These are phyloP conservation scores for Proisotoma minuta DNA, from an alignment of 2,888 invertebrate species.

Conservation along the genomic window DNA sequence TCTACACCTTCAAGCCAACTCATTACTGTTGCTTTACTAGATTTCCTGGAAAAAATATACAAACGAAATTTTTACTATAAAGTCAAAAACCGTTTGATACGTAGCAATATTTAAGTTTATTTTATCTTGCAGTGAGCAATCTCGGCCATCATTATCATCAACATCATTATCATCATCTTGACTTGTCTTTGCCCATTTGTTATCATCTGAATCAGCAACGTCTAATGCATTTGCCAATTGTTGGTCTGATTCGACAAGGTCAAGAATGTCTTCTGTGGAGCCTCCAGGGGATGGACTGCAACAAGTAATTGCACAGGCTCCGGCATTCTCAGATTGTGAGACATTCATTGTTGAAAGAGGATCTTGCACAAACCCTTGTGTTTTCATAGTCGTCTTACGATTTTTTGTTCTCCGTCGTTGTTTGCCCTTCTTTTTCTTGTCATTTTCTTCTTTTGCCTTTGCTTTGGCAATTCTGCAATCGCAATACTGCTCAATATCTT, in stretches of 20 bases:
- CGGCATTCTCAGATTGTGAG: neutral
- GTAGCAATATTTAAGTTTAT: neutral
- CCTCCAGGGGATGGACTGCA: constrained; percentile 3
- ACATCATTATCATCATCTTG: constrained; percentile 13
- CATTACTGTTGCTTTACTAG: constrained; percentile 28
- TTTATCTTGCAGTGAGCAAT: constrained; percentile 18
- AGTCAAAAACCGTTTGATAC: constrained; percentile 14
- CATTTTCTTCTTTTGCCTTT: constrained; percentile 1
- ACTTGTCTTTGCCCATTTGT: too few relatives aligned
- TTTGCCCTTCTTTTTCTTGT: neutral
- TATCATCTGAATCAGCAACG: neutral
- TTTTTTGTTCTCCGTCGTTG: neutral
- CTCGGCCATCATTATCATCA: constrained; percentile 9
- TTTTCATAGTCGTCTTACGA: neutral
- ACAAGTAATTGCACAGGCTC: neutral
- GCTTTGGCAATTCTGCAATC: constrained; percentile 4
- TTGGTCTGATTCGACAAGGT: constrained; percentile 13
- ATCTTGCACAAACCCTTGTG: neutral
- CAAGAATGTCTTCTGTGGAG: constrained; percentile 2
- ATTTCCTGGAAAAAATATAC: constrained; percentile 10
- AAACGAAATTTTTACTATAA: neutral
- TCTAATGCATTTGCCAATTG: constrained; percentile 13
- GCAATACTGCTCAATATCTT: neutral
- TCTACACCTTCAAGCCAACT: constrained; percentile 30
- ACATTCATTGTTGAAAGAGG: neutral